A percentile compares a stretch with the other conserved stretches of the same genome.
phyloP scores from a whole-genome alignment of 2,888 invertebrate genomes.

The Xestia rhomboidea region DNA sequence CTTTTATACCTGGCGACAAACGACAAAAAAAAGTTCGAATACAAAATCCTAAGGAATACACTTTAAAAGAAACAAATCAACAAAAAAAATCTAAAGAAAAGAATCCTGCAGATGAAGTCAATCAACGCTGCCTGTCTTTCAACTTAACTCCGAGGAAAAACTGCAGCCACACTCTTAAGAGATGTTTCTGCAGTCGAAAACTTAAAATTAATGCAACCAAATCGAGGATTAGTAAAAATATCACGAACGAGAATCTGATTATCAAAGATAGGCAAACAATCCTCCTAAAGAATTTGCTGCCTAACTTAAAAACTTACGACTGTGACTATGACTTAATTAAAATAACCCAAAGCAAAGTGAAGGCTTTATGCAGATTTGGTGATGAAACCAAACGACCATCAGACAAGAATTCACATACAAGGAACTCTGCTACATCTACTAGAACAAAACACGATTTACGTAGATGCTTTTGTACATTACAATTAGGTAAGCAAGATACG shows the following conservation, averaged over 20 bases:
- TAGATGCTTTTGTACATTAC: conserved; percentile 74
- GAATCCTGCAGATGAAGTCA: background rate
- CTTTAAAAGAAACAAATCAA: background rate
- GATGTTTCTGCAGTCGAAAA: conserved; percentile 70
- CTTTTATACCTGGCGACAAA: background rate
- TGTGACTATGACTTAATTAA: background rate
- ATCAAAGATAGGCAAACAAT: background rate
- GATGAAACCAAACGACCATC: background rate
- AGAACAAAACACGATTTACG: conserved; percentile 64
- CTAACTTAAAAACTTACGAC: background rate
- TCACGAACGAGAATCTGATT: background rate
- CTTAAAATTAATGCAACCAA: conserved; percentile 61
- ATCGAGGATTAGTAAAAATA: conserved; percentile 28
- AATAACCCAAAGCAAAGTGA: conserved; percentile 3
- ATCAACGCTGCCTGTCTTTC: background rate
- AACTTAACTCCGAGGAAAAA: background rate
- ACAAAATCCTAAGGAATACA: background rate
- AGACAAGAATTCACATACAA: conserved; percentile 65
- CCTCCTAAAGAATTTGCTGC: conserved; percentile 2
- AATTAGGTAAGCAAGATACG: conserved; percentile 63
- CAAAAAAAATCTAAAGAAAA: conserved; percentile 9
- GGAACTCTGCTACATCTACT: conserved; percentile 57
- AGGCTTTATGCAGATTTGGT: background rate
- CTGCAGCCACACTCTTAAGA: conserved; percentile 57
- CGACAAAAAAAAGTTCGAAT: background rate